Conservation (phyloP, 2,113 vertebrate genomes). For the Antechinus stuartii region DNA sequence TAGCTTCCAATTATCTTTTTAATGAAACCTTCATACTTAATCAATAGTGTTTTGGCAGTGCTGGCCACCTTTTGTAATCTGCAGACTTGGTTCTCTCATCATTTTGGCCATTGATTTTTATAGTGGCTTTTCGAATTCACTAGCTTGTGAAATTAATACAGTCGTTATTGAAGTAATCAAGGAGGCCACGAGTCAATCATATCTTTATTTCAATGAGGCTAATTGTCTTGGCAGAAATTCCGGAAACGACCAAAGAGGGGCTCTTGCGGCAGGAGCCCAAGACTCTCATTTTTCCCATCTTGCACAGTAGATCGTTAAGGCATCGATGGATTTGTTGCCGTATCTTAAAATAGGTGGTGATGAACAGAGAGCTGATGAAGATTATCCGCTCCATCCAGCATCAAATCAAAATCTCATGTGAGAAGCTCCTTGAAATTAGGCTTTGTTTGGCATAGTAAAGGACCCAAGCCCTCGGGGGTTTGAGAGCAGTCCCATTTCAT, state of each 20-base stretch:
- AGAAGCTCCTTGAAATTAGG: neutral
- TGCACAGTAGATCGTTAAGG: rapidly evolving
- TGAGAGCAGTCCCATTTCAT: neutral
- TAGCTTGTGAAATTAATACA: slow-evolving; percentile 82
- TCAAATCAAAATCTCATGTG: neutral
- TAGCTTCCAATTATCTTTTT: slow-evolving; percentile 80
- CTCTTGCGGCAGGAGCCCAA: neutral
- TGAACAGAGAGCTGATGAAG: neutral
- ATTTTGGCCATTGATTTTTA: slow-evolving; percentile 83
- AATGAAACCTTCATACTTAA: slow-evolving; percentile 76
- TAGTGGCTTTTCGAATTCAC: slow-evolving; percentile 68
- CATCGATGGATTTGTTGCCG: rapidly evolving
- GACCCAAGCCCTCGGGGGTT: rapidly evolving
- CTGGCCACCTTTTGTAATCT: slow-evolving; percentile 60
- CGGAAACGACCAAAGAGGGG: slow-evolving; percentile 14
- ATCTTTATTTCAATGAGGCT: slow-evolving; percentile 75
- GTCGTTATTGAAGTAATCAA: slow-evolving; percentile 83
- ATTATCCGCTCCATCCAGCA: neutral
- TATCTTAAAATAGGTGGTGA: neutral
- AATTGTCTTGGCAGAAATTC: slow-evolving; percentile 61
- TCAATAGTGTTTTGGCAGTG: slow-evolving; percentile 78
- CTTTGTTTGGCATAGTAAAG: neutral
- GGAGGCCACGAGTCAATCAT: slow-evolving; percentile 77
- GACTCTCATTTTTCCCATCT: neutral
- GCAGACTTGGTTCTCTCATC: slow-evolving; percentile 63